Base-by-base conservation (phyloP, 2,797 vertebrate species). In the Melopsittacus undulatus region DNA sequence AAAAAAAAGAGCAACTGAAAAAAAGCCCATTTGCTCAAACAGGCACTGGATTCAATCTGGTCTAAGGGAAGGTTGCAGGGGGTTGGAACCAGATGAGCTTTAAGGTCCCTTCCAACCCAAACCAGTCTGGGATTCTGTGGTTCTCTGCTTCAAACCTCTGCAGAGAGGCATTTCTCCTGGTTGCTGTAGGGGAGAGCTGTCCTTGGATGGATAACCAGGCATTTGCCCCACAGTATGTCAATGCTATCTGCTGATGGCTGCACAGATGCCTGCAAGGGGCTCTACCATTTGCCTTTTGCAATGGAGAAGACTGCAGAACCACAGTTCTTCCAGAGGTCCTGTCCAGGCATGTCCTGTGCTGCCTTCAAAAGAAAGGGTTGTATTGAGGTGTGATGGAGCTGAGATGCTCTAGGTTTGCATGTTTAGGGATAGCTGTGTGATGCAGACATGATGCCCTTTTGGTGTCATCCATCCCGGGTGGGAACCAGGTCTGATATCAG, bases 11-110 rank as follows among this genome's bases (percentile, higher is more conserved):
- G 4, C 27, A 48, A 59, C 29, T 43, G 59, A 49, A 74, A 56
- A 81, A 77, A 81, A 78, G 23, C 30, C 54, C 57, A 83, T 26
- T 95, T 95, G 63, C 59, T 74, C 51, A 69, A 84, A 59, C 23
- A 59, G 36, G 56, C 34, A 8, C 56, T 59, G 2, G 5, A 59
- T 36, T 59, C 34, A 59, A 59, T 34, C 56, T 59, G 56, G 23
- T 59, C 34, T 59, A 36, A 36, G n/a, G 23, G 34, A 59, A 36
- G 34, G 23, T 36, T 26, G 34, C 34, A 36, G 7, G 56, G 10
- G 14, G 0, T 26, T 36, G 56, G n/a, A 18, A 26, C 56, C 36
- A n/a, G 15, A 36, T 26, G 56, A 17, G 56, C n/a, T 59, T 36
- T 36, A 36, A 59, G 56, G 15, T 36, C 34, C 34, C 23, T 24